Conservation (phyloP, 2,888 invertebrate genomes). For the Linhomoeus sp. region DNA sequence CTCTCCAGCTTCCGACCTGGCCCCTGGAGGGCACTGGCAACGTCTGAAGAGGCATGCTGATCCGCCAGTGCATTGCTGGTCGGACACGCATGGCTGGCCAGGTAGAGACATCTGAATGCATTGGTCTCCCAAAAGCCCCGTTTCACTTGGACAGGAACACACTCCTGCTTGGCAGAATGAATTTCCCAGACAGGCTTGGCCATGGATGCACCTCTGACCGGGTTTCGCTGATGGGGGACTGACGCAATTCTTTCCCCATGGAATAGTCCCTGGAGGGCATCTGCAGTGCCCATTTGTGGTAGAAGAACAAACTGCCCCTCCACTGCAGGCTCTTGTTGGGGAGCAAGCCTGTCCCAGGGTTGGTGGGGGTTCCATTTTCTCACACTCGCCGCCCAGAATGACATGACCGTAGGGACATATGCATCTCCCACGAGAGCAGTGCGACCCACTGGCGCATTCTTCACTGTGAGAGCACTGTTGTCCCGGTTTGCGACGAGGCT, state of each 20-base stretch:
- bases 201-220: too few species aligned
- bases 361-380: too few species aligned
- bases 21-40: conserved; percentile 4
- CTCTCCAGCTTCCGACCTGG: background rate
- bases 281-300: too few species aligned
- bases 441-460: conserved; percentile 8
- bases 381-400: too few species aligned
- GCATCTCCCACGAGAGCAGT: conserved; percentile 16
- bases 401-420: conserved; percentile 13
- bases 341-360: too few species aligned
- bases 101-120: background rate
- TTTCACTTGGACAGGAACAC: background rate
- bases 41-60: background rate
- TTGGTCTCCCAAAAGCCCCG: background rate
- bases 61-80: conserved; percentile 1
- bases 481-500: background rate
- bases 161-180: too few species aligned
- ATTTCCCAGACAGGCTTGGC: too few species aligned
- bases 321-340: too few species aligned
- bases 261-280: too few species aligned
- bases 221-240: too few species aligned
- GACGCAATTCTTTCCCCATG: too few species aligned
- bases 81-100: background rate
- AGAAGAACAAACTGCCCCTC: too few species aligned
- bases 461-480: background rate